These are phyloP conservation scores for Neolamprologus sp. DNA, from an alignment of 2,113 vertebrate genomes.

Conservation along the genomic window DNA sequence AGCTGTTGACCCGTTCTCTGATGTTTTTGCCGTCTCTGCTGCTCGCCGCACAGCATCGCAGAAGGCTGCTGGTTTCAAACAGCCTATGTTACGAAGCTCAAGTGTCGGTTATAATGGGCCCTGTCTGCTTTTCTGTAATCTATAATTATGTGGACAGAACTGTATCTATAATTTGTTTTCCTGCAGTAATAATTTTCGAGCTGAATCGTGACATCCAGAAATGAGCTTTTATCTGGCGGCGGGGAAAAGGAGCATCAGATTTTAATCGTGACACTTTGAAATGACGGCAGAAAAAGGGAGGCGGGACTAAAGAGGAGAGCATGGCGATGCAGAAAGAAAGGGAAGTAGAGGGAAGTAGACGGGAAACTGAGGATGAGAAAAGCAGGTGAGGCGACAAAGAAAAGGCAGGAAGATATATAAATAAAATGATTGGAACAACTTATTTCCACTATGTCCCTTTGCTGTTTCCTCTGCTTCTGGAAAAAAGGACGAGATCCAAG, in stretches of 20 bases:
- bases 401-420: not conserved
- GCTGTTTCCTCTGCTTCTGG: not conserved
- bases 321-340: not conserved
- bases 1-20: not conserved
- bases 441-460: not conserved
- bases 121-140: not conserved
- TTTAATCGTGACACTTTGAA: constrained; percentile 1
- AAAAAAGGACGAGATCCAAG: not conserved
- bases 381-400: not conserved
- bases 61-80: not conserved
- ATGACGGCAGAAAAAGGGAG: not conserved
- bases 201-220: not conserved
- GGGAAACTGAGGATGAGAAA: not conserved
- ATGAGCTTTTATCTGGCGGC: not conserved
- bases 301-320: not conserved
- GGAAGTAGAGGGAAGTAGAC: not conserved
- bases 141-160: not conserved
- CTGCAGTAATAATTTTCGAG: not conserved
- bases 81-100: not conserved
- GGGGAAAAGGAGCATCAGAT: not conserved
- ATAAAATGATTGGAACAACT: not conserved
- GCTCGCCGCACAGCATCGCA: accelerated
- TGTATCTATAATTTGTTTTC: not conserved
- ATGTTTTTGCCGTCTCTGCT: not conserved
- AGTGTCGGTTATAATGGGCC: not conserved